These are phyloP conservation scores for Enoplosus armatus DNA, from an alignment of 2,797 vertebrate species.

Conservation along the genomic window DNA sequence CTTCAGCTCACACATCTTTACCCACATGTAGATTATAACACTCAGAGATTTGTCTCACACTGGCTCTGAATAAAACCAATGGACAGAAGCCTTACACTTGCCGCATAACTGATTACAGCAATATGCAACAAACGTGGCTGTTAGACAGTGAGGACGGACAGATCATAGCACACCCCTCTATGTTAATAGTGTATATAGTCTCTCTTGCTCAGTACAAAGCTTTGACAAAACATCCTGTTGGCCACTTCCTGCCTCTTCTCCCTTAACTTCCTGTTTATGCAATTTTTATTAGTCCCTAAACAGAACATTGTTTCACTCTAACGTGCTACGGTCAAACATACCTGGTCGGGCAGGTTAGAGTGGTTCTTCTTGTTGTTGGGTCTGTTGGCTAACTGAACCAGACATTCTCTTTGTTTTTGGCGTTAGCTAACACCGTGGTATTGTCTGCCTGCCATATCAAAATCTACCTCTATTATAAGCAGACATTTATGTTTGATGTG, in stretches of 20 bases:
- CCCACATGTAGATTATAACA: slow-evolving; percentile 38
- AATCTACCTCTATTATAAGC: slow-evolving; percentile 45
- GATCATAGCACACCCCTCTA: not conserved
- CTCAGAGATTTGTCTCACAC: slow-evolving; percentile 18
- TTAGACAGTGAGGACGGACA: slow-evolving; percentile 1
- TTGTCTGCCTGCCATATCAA: slow-evolving; percentile 60
- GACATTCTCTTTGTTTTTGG: slow-evolving; percentile 65
- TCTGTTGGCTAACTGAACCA: slow-evolving; percentile 45
- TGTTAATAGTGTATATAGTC: slow-evolving; percentile 32
- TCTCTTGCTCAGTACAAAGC: slow-evolving; percentile 63
- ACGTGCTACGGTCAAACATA: slow-evolving; percentile 25
- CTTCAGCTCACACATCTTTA: slow-evolving; percentile 40
- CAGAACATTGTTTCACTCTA: slow-evolving; percentile 40
- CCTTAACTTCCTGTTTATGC: slow-evolving; percentile 84
- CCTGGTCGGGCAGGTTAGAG: slow-evolving; percentile 72
- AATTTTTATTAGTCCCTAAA: slow-evolving; percentile 58
- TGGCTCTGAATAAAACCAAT: slow-evolving; percentile 23
- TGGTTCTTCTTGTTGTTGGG: slow-evolving; percentile 60
- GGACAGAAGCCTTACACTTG: not conserved
- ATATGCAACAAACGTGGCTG: not conserved
- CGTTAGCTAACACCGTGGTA: slow-evolving; percentile 32
- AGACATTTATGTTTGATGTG: slow-evolving; percentile 61
- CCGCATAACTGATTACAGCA: slow-evolving; percentile 26
- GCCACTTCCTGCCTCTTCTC: slow-evolving; percentile 84
- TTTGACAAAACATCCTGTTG: slow-evolving; percentile 84